phyloP scores from a whole-genome alignment of 2,888 invertebrate species.

The Polymixis flavicincta region DNA sequence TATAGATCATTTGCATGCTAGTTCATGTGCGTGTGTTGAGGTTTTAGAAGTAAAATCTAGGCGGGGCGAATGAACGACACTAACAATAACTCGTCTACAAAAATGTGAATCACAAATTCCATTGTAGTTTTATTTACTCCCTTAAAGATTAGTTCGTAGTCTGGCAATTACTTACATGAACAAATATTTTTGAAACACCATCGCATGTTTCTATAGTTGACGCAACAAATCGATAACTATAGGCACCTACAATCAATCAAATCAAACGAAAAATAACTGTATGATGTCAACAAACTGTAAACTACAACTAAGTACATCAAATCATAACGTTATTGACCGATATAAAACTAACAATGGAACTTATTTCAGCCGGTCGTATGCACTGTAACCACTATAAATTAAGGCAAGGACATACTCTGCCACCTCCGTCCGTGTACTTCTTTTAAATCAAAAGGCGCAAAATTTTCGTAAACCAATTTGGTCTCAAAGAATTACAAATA shows the following conservation, averaged over 20 bases:
- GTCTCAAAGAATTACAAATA: constrained; percentile 56
- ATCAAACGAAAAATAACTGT: constrained; percentile 3
- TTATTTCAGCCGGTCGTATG: constrained; percentile 11
- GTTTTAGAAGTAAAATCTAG: constrained; percentile 6
- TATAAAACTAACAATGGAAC: constrained; percentile 35
- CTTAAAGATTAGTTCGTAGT: neutral
- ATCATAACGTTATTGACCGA: constrained; percentile 44
- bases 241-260: neutral
- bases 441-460: constrained; percentile 74
- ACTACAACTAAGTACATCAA: constrained; percentile 9
- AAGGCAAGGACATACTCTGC: constrained; percentile 38
- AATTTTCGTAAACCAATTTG: constrained; percentile 71
- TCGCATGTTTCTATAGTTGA: neutral
- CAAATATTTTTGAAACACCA: constrained; percentile 16
- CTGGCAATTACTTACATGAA: neutral
- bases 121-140: neutral
- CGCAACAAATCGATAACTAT: constrained; percentile 11
- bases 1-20: constrained; percentile 27
- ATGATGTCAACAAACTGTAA: constrained; percentile 12
- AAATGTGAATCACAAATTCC: constrained; percentile 35
- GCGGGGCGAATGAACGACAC: constrained; percentile 14
- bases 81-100: constrained; percentile 11
- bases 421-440: constrained; percentile 26
- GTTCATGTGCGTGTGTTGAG: constrained; percentile 7
- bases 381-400: constrained; percentile 11